phyloP scores from a whole-genome alignment of 1,140 invertebrate genomes.

The Pararge aegeria region DNA sequence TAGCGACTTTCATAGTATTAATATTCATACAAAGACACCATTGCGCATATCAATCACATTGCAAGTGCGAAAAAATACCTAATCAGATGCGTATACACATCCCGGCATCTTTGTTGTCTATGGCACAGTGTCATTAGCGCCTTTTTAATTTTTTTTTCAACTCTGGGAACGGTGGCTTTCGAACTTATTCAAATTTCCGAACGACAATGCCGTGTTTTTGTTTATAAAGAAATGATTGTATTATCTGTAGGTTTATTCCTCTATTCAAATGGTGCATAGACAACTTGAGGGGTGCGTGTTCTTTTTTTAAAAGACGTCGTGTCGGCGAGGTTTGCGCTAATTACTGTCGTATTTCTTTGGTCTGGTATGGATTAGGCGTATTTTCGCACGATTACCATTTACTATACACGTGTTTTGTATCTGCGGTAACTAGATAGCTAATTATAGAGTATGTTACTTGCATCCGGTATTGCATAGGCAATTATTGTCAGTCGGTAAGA shows the following conservation, averaged over 20 bases:
- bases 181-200: conserved; percentile 35
- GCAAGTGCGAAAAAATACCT: conserved; percentile 38
- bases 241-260: conserved; percentile 22
- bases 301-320: conserved; percentile 12
- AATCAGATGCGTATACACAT: conserved; percentile 37
- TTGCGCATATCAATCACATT: conserved; percentile 37
- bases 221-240: conserved; percentile 30
- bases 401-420: conserved; percentile 25
- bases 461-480: not conserved
- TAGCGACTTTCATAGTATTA: conserved; percentile 26
- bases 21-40: conserved; percentile 34
- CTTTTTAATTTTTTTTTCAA: conserved; percentile 25
- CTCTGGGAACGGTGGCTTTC: conserved; percentile 29
- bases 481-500: too few species aligned
- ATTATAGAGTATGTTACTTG: conserved; percentile 26
- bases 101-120: conserved; percentile 36
- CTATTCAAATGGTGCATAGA: conserved; percentile 23
- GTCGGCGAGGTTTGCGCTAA: conserved; percentile 15
- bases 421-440: conserved; percentile 33
- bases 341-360: conserved; percentile 27
- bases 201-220: conserved; percentile 35
- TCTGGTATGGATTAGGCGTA: conserved; percentile 25
- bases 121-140: conserved; percentile 33
- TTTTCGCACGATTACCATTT: conserved; percentile 32
- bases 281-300: not conserved